These are phyloP conservation scores for Yponomeuta cagnagella DNA, from an alignment of 2,888 invertebrate species.

Conservation along the genomic window DNA sequence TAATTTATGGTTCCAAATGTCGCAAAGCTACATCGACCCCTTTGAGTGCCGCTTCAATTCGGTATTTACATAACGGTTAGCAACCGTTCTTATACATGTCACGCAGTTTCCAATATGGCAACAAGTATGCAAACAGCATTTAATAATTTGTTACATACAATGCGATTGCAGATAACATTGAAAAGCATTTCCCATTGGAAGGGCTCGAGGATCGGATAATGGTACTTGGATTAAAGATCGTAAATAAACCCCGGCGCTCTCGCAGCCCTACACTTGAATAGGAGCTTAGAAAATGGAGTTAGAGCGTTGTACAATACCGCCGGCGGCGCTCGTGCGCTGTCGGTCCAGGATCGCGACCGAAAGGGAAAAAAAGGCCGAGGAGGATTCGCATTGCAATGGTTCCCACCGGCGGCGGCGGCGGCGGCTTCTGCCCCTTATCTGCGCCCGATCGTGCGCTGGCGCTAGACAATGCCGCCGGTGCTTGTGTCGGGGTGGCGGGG, in stretches of 20 bases:
- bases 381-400: constrained; percentile 64
- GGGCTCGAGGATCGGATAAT: constrained; percentile 35
- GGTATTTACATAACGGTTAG: constrained; percentile 29
- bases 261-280: constrained; percentile 47
- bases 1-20: constrained; percentile 21
- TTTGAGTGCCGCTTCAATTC: constrained; percentile 24
- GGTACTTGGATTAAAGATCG: constrained; percentile 45
- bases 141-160: constrained; percentile 2
- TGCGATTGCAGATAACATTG: constrained; percentile 18
- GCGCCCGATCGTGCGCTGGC: constrained; percentile 59
- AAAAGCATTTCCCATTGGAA: constrained; percentile 14
- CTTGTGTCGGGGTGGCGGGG: constrained; percentile 27
- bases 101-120: constrained; percentile 18
- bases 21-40: constrained; percentile 20
- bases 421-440: constrained; percentile 56
- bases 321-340: constrained; percentile 53
- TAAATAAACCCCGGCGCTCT: constrained; percentile 53
- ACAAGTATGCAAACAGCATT: constrained; percentile 6
- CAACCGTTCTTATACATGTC: constrained; percentile 26
- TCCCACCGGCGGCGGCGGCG: constrained; percentile 56
- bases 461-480: constrained; percentile 36
- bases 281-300: constrained; percentile 58
- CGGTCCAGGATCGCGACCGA: constrained; percentile 28
- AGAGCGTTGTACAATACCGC: constrained; percentile 55
- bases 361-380: constrained; percentile 54